Percentiles rank a stretch among this genome's conserved stretches.
Evolutionary conservation across 92 coral and sea anemone species (phyloP).

Genomic region (Virgularia gustaviana): DNA sequence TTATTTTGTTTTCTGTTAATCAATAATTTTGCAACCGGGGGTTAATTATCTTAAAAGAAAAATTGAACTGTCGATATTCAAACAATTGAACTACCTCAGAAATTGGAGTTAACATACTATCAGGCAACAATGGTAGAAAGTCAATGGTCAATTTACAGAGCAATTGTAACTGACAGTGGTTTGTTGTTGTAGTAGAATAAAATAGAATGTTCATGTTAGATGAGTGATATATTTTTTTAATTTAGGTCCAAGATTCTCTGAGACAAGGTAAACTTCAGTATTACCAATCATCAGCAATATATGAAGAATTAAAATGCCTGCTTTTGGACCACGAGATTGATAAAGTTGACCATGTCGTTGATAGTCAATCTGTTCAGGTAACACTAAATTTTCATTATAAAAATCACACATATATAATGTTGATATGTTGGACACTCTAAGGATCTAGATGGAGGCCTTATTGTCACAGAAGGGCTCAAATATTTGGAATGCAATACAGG

Average conservation of each 20-base stretch:
- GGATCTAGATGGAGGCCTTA: no score
- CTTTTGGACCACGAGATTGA: slow-evolving; percentile 64
- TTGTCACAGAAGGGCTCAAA: not conserved
- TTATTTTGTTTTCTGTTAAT: no score
- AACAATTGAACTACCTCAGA: no score
- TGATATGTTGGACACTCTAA: not conserved
- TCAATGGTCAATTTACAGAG: no score
- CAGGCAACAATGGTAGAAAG: no score
- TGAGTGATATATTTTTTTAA: not conserved
- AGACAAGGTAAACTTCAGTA: slow-evolving; percentile 66
- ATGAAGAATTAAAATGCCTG: slow-evolving; percentile 71
- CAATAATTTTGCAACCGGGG: no score
- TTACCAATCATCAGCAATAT: slow-evolving; percentile 57
- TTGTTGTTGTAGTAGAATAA: not conserved
- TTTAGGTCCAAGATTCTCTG: slow-evolving; percentile 61
- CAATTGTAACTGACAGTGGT: no score
- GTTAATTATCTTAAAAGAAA: no score
- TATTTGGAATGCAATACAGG: not conserved
- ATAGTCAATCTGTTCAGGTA: slow-evolving; percentile 57
- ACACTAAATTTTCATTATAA: no score
- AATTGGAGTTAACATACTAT: no score
- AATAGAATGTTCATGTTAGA: not conserved
- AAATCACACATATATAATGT: no score
- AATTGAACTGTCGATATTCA: no score
- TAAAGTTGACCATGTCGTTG: slow-evolving; percentile 56